A percentile compares a stretch with the other conserved stretches of the same genome.
Conservation (phyloP, 2,113 vertebrate genomes). For the Leptosomus discolor region DNA sequence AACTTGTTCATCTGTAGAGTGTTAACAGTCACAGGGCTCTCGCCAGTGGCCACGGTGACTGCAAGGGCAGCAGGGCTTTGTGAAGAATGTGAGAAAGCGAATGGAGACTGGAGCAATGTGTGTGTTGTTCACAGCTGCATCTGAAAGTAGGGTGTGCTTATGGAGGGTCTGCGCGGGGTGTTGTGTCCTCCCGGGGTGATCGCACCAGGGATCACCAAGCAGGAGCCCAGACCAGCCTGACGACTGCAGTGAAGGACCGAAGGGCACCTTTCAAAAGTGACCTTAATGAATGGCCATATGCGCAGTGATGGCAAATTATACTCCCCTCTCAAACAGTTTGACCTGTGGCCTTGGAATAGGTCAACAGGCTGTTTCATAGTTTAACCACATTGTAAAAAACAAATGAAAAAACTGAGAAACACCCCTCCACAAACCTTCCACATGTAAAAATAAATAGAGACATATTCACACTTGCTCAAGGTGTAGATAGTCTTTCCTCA, state of each 20-base stretch:
- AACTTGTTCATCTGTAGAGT: neutral
- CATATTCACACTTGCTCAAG: neutral
- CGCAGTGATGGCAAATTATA: neutral
- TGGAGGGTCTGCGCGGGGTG: neutral
- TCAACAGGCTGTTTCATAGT: neutral
- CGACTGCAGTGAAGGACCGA: neutral
- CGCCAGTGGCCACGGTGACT: fast-evolving
- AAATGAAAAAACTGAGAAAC: neutral
- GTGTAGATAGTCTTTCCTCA: neutral
- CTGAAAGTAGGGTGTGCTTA: neutral
- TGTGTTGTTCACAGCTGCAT: neutral
- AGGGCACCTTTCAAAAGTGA: neutral
- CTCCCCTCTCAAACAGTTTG: neutral
- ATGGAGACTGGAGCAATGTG: neutral
- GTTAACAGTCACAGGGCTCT: neutral
- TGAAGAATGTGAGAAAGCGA: neutral
- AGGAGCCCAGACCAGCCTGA: neutral
- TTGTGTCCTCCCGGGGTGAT: neutral
- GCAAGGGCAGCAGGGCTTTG: neutral
- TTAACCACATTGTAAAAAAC: neutral
- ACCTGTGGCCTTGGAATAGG: neutral
- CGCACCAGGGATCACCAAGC: neutral
- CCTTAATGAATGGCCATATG: neutral
- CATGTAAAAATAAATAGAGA: neutral
- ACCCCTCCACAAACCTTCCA: neutral